phyloP scores from a whole-genome alignment of 35 echinoderm and acorn worm genomes.

The Apostichopus parvimensis region DNA sequence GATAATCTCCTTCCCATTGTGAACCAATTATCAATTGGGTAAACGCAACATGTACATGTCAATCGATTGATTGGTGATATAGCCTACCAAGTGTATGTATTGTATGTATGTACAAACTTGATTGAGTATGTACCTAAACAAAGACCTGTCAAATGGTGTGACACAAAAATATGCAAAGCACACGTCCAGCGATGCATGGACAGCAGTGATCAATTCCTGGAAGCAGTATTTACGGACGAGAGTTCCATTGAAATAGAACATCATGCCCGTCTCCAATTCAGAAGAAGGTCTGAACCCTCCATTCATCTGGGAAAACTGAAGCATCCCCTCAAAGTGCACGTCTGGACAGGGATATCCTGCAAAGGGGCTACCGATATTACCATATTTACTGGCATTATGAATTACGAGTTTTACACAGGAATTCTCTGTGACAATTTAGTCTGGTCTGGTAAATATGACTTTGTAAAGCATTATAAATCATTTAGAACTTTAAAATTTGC shows the following conservation, averaged over 20 bases:
- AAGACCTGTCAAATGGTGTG: conserved; percentile 54
- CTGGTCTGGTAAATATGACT: too few relatives aligned
- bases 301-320: conserved; percentile 44
- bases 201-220: conserved; percentile 20
- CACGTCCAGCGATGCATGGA: neutral
- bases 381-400: too few relatives aligned
- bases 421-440: too few relatives aligned
- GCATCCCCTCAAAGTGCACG: conserved; percentile 65
- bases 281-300: conserved; percentile 1
- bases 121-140: conserved; percentile 41
- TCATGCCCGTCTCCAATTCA: neutral
- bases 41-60: too few relatives aligned
- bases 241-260: conserved; percentile 22
- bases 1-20: too few relatives aligned
- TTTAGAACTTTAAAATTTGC: too few relatives aligned
- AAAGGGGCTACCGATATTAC: conserved; percentile 53
- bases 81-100: too few relatives aligned
- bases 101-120: neutral
- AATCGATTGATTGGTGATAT: too few relatives aligned
- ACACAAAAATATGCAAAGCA: conserved; percentile 1
- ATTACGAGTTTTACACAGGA: too few relatives aligned
- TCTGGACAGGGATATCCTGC: conserved; percentile 60
- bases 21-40: too few relatives aligned
- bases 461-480: too few relatives aligned
- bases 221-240: conserved; percentile 68